Evolutionary conservation across 1,140 invertebrate species (phyloP).

Genomic region (Hydropsyche tenuis): DNA sequence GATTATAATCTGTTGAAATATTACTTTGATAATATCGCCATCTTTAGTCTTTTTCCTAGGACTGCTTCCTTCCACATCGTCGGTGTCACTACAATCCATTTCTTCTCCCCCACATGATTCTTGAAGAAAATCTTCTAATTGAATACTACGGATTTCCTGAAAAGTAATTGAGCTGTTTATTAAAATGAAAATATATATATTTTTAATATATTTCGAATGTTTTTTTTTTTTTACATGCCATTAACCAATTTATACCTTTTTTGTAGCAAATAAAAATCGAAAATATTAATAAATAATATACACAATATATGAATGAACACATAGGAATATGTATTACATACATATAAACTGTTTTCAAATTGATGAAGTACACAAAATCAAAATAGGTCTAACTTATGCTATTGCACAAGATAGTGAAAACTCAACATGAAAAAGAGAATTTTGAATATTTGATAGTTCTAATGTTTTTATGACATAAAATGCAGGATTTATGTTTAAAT

Average conservation of each 20-base stretch:
- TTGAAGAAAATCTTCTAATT: constrained; percentile 73
- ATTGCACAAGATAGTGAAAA: too few species aligned
- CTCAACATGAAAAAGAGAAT: too few species aligned
- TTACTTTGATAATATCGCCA: constrained; percentile 41
- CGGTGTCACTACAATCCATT: constrained; percentile 82
- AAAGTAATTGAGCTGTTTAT: constrained; percentile 41
- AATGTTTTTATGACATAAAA: too few species aligned
- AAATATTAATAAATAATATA: background rate
- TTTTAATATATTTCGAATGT: too few species aligned
- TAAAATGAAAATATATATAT: background rate
- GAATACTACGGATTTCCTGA: constrained; percentile 77
- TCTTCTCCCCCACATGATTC: constrained; percentile 74
- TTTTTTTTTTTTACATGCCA: constrained; percentile 6
- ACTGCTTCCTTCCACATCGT: constrained; percentile 62
- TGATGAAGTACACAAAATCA: too few species aligned
- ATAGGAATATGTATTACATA: background rate
- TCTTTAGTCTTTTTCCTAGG: constrained; percentile 60
- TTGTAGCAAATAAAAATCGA: background rate
- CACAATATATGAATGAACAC: background rate
- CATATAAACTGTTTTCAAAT: too few species aligned
- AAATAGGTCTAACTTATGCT: too few species aligned
- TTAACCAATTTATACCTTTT: background rate
- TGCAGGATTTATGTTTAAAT: too few species aligned
- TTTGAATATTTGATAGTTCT: too few species aligned
- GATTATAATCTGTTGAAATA: background rate